Evolutionary conservation across 2,888 invertebrate species (phyloP), one percentile per base, ranked within the genome.

Genomic region (Acanthosoma haemorrhoidale): DNA sequence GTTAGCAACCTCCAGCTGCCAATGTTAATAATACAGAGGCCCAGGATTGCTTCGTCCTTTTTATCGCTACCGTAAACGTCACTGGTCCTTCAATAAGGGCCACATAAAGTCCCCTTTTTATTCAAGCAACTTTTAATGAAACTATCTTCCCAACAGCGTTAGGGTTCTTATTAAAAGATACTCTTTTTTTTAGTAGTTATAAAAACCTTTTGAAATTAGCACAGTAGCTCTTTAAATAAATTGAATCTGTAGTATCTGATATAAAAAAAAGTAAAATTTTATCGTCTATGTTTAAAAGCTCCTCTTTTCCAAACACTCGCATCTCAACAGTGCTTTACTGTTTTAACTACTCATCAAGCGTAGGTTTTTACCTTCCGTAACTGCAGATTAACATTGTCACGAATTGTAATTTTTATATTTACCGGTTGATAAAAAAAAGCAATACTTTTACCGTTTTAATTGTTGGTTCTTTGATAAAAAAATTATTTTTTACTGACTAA

Each of bases 31-130:
- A 51, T 51, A 51, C 25, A 51, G 51, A 51, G n/a, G 51, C 11
- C 21, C 43, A 21, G 43, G 21, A n/a, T n/a, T n/a, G n/a, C n/a
- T n/a, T n/a, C n/a, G n/a, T n/a, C 25, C 51, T 25, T 51, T 51
- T 51, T 51, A 51, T 51, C 51, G 51, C 51, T 25, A 51, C 51
- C 51, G 51, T 51, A 51, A 51, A 51, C 51, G 51, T 51, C 25
- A 25, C 21, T 21, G 1, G 25, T 11, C 51, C 21, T 25, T 51
- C 51, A 51, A 51, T 51, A 51, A 25, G 25, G 21, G 13, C 13
- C 21, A 6, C 25, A 51, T 51, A 51, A 51, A 51, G 51, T 25
- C 51, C n/a, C 51, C 51, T 51, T 51, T 51, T 51, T 51, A 51
- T 51, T 25, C 51, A 51, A 25, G 51, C 51, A 25, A 51, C 51